Percentiles rank a stretch among this genome's conserved stretches.
Evolutionary conservation across 2,113 vertebrate genomes (phyloP).

Genomic region (Pimephales promelas): DNA sequence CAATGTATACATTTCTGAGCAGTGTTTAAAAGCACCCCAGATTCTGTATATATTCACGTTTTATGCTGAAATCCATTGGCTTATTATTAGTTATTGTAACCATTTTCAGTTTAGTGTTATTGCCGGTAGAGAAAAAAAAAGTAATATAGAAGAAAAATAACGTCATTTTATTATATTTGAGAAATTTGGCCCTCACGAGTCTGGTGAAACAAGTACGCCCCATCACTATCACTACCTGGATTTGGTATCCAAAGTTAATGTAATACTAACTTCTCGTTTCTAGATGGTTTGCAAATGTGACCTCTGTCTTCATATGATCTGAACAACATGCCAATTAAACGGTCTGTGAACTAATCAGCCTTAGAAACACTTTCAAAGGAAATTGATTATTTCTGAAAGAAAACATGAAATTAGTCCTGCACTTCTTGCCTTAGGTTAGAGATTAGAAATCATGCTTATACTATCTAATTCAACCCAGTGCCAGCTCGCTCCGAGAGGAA

Average conservation of each 20-base stretch:
- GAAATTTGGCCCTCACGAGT: too few relatives aligned
- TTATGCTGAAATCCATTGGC: too few relatives aligned
- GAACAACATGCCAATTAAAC: conserved; percentile 81
- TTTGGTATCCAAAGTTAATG: not conserved
- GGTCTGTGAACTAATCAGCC: conserved; percentile 87
- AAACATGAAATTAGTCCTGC: conserved; percentile 91
- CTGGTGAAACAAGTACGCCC: not conserved
- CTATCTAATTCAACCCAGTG: conserved; percentile 88
- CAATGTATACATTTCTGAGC: too few relatives aligned
- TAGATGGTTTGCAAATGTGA: not conserved
- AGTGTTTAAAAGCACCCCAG: too few relatives aligned
- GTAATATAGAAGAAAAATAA: not conserved
- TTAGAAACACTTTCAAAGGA: conserved; percentile 87
- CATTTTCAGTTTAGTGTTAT: too few relatives aligned
- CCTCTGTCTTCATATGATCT: conserved; percentile 15
- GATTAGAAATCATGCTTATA: conserved; percentile 92
- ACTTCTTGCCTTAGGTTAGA: conserved; percentile 90
- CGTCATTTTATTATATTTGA: too few relatives aligned
- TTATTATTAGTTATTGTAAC: too few relatives aligned
- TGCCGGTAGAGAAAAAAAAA: too few relatives aligned
- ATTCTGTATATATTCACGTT: too few relatives aligned
- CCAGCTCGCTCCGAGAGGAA: conserved; percentile 85
- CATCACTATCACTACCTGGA: not conserved
- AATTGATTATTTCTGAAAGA: conserved; percentile 95
- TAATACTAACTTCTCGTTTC: not conserved